Conservation (phyloP, 2,888 invertebrate species). For the Oligia strigilis region DNA sequence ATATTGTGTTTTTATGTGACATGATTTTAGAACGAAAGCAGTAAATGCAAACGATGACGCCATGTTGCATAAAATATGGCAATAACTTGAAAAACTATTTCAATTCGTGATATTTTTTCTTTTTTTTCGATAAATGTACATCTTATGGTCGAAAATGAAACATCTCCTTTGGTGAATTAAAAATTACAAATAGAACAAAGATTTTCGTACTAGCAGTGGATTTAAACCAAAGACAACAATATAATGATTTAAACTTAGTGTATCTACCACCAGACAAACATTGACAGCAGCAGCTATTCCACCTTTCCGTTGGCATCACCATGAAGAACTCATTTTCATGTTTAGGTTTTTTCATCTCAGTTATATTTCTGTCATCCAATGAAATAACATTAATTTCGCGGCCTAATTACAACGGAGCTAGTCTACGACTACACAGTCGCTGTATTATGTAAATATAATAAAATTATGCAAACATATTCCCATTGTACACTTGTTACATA, state of each 20-base stretch:
- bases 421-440: not conserved
- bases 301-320: not conserved
- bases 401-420: slow-evolving; percentile 22
- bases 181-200: not conserved
- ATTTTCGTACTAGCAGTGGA: not conserved
- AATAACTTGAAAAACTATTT: no score
- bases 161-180: no score
- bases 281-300: no score
- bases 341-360: not conserved
- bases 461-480: slow-evolving; percentile 57
- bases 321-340: not conserved
- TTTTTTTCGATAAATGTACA: no score
- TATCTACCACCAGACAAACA: not conserved
- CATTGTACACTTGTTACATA: slow-evolving; percentile 47
- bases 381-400: slow-evolving; percentile 13
- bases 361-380: not conserved
- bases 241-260: not conserved
- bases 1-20: no score
- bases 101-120: no score
- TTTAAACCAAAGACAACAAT: not conserved
- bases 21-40: no score
- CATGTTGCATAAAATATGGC: no score
- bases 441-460: slow-evolving; percentile 34
- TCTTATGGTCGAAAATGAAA: no score
- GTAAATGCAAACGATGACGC: no score